Base-by-base conservation (phyloP, 2,888 invertebrate species). In the Morpho achilles region DNA sequence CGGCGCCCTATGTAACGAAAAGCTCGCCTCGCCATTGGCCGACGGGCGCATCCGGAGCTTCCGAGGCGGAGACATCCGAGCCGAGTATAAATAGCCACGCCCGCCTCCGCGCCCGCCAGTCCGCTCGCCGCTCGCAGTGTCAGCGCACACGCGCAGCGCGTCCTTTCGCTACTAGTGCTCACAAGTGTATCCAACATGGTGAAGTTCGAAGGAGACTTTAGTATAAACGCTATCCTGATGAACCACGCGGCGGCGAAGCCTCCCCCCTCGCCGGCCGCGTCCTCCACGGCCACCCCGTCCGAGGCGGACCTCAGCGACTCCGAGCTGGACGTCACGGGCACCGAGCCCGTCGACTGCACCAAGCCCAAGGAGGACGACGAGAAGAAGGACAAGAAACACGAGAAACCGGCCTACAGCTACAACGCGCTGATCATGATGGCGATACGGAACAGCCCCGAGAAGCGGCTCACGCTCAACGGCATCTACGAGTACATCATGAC, bases 361-460 rank as follows among this genome's bases (percentile, higher is more conserved):
- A 93, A 93, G 60, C 92, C 85, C 7, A 87, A 84, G 51, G 80
- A 81, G 50, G 81, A 82, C 56, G 75, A 69, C 56, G 72, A 80
- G 45, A 85, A 84, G 60, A 84, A 85, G 51, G 84, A 86, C 63
- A 94, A 94, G 67, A 95, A 95, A 72, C 94, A 95, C 76, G 98
- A 97, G 74, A 99, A 99, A 74, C 99, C 99, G 0, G 97, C 98
- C 0, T 99, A 97, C 91, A 98, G 98, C 79, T 99, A 99, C 92
- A 99, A 99, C 88, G 99, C 99, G 0, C 92, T 99, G 53, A 99
- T 99, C 72, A 99, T 99, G 98, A 99, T 99, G 99, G 99, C 99
- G 7, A 99, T 99, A 60, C 92, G 98, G 47, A 96, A 97, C 79
- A 98, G 97, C 76, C 95, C 97, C 0, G 98, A 99, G 77, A 98